Evolutionary conservation across 2,113 vertebrate species (phyloP), one percentile per base, ranked within the genome.

Genomic region (Poicephalus gulielmi): DNA sequence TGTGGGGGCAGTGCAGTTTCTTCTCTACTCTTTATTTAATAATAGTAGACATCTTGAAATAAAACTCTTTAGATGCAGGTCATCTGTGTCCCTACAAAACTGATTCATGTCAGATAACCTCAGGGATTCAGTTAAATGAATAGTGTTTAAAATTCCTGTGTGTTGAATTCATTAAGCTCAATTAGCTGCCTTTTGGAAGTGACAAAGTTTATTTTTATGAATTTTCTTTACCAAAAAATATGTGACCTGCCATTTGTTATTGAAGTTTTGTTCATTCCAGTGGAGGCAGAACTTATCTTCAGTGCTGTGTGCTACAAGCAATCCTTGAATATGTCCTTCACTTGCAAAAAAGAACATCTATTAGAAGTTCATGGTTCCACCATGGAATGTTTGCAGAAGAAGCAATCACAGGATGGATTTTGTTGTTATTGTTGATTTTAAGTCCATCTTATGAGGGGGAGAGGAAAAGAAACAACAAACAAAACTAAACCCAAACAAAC

Each of bases 1-100:
- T 2, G 10, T 9, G 1, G 1, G 7, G 2, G 1, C 2, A 7
- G 2, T 39, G 8, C 41, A 67, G 22, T 41, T 96, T 60, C 27
- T 86, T 77, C 22, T 53, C 43, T 35, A 12, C 9, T 91, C 20
- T 50, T 86, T 67, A 35, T 68, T 91, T 76, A 91, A 68, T 50
- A 91, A 68, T 50, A 39, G 50, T 3, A 64, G 39, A 59, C 25
- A 47, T 20, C 44, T 76, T 25, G 82, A 83, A 92, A 82, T 27
- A 90, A 73, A 91, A 67, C 19, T 39, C 47, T 55, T 95, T 24
- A 31, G 27, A 64, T 33, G 13, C 1, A 1, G 13, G 35, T 22
- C 41, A 55, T 64, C 76, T 87, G 4, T 71, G 24, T 66, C n/a
- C 24, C 27, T 66, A 35, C 7, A 8, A 82, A 89, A 78, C 15